These are phyloP conservation scores for Trissolcus basalis DNA, from an alignment of 1,140 invertebrate genomes.

Conservation along the genomic window DNA sequence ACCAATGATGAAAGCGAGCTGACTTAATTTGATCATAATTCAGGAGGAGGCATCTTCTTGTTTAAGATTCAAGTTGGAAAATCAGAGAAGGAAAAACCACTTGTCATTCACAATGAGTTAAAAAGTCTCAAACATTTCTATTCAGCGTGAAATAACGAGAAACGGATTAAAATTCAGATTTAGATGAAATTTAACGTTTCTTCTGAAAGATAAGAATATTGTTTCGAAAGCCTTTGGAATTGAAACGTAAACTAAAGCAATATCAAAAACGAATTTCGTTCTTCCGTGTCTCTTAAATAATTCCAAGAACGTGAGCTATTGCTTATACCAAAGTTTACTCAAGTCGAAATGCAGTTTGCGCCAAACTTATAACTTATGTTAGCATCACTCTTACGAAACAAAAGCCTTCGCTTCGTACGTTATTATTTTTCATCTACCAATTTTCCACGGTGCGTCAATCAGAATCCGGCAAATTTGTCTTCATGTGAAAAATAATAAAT, in stretches of 20 bases:
- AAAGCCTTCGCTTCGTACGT: slow-evolving; percentile 13
- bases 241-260: slow-evolving; percentile 18
- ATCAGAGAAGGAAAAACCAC: too few relatives aligned
- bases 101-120: too few relatives aligned
- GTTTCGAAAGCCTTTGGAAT: too few relatives aligned
- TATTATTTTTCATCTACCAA: slow-evolving; percentile 19
- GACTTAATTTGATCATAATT: slow-evolving; percentile 3
- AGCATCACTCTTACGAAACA: slow-evolving; percentile 12
- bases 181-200: too few relatives aligned
- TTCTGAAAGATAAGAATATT: too few relatives aligned
- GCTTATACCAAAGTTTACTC: slow-evolving; percentile 30
- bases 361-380: slow-evolving; percentile 38
- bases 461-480: too few relatives aligned
- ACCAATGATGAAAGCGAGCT: slow-evolving; percentile 4
- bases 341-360: slow-evolving; percentile 15
- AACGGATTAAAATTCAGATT: too few relatives aligned
- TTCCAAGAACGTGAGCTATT: slow-evolving; percentile 15
- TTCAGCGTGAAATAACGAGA: too few relatives aligned
- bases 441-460: neutral
- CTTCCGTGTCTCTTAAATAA: slow-evolving; percentile 7
- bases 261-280: slow-evolving; percentile 3
- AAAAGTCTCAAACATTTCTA: too few relatives aligned
- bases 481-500: too few relatives aligned
- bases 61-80: too few relatives aligned
- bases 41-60: too few relatives aligned